These are phyloP conservation scores for Pristionchus arcanus DNA, from an alignment of 2,888 invertebrate genomes.

Conservation along the genomic window DNA sequence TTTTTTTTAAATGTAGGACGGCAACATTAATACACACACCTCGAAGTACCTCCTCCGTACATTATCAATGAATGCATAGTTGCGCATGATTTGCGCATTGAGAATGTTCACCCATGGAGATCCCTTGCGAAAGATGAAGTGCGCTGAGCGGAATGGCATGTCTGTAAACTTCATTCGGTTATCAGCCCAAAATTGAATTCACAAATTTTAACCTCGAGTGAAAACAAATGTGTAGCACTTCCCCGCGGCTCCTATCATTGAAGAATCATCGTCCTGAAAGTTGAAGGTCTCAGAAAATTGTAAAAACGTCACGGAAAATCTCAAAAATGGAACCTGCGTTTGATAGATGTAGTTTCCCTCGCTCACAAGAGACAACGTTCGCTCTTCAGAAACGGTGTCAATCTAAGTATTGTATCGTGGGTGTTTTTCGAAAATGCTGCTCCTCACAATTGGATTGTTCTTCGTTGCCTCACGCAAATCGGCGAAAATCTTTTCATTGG, in stretches of 20 bases:
- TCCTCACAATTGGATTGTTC: slow-evolving; percentile 33
- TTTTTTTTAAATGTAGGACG: too few species aligned
- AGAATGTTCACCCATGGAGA: background rate
- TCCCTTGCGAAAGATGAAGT: background rate
- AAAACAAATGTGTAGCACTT: slow-evolving; percentile 28
- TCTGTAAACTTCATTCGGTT: background rate
- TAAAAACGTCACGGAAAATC: background rate
- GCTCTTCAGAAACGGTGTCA: background rate
- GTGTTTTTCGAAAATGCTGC: background rate
- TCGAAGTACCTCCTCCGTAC: background rate
- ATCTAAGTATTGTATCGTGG: too few species aligned
- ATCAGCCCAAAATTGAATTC: too few species aligned
- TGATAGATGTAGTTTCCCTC: slow-evolving; percentile 28
- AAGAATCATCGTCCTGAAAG: background rate
- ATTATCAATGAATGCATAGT: slow-evolving; percentile 11
- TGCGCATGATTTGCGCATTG: background rate
- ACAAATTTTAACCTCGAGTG: background rate
- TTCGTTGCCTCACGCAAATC: background rate
- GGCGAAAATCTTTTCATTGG: background rate
- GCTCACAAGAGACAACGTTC: background rate
- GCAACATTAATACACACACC: background rate
- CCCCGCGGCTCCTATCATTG: background rate
- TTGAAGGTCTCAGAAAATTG: background rate
- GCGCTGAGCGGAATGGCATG: background rate
- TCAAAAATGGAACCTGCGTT: too few species aligned